phyloP scores from a whole-genome alignment of 2,797 vertebrate genomes.

The Epinephelus awoara region DNA sequence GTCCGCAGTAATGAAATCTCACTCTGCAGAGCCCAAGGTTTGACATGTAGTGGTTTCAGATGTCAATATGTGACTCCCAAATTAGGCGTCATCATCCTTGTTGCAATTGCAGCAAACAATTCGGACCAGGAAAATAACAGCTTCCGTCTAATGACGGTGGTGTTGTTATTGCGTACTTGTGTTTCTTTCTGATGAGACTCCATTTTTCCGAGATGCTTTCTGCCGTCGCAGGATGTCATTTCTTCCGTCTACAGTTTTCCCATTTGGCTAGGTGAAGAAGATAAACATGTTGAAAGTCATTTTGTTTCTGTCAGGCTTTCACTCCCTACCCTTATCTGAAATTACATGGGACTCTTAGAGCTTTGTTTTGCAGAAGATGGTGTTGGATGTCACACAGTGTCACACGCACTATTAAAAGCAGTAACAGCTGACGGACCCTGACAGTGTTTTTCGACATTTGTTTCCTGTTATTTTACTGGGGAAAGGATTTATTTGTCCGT shows the following conservation, averaged over 20 bases:
- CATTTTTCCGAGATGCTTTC: not conserved
- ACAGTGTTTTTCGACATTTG: not conserved
- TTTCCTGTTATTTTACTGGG: not conserved
- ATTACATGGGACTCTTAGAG: not conserved
- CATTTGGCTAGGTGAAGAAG: not conserved
- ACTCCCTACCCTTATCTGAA: conserved; percentile 1
- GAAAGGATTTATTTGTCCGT: too few species aligned
- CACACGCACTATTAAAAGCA: not conserved
- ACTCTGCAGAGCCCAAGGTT: not conserved
- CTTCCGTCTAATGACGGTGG: not conserved
- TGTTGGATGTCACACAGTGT: not conserved
- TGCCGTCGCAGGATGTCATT: not conserved
- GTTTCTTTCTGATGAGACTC: not conserved
- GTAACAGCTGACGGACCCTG: not conserved
- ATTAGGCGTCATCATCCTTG: not conserved
- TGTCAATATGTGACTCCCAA: not conserved
- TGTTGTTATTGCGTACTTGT: not conserved
- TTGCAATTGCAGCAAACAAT: not conserved
- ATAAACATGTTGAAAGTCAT: not conserved
- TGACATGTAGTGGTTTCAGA: not conserved
- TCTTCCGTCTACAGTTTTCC: not conserved
- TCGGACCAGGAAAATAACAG: not conserved
- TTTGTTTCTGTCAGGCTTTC: not conserved
- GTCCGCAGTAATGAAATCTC: not conserved
- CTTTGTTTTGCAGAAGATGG: not conserved